phyloP scores from a whole-genome alignment of 2,113 vertebrate genomes.

The Anthoscopus minutus region DNA sequence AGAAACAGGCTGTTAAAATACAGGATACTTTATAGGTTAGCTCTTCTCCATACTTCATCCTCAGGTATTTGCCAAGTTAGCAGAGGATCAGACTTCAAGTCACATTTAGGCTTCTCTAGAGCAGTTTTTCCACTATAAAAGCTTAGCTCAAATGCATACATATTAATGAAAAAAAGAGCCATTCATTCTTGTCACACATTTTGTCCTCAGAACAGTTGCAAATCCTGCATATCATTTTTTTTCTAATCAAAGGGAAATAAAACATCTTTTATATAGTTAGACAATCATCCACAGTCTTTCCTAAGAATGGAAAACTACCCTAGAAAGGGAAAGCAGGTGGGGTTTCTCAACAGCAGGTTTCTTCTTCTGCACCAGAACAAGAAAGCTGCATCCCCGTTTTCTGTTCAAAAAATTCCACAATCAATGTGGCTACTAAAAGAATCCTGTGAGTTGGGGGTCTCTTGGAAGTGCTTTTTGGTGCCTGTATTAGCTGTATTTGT shows the following conservation, averaged over 20 bases:
- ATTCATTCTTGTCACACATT: conserved; percentile 53
- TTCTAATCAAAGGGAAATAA: conserved; percentile 59
- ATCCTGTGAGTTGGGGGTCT: not conserved
- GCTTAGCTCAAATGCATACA: not conserved
- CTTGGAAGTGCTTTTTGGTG: not conserved
- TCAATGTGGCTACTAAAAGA: not conserved
- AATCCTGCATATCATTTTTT: conserved; percentile 52
- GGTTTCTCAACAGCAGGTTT: not conserved
- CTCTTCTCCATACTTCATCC: conserved; percentile 48
- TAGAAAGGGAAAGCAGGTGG: conserved; percentile 65
- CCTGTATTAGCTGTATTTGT: not conserved
- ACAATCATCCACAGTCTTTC: conserved; percentile 52
- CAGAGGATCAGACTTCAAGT: conserved; percentile 45
- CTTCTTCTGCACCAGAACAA: not conserved
- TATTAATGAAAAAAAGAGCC: conserved; percentile 39
- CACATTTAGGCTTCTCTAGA: conserved; percentile 16
- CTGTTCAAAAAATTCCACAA: not conserved
- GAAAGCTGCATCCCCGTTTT: not conserved
- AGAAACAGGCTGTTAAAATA: conserved; percentile 67
- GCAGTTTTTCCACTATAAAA: conserved; percentile 42
- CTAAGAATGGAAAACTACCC: conserved; percentile 2
- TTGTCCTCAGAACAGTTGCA: conserved; percentile 56
- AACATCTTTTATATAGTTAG: conserved; percentile 43
- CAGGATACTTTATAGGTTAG: conserved; percentile 45
- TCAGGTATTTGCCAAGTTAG: conserved; percentile 48